A percentile compares a stretch with the other conserved stretches of the same genome.
Evolutionary conservation across 2,113 vertebrate species (phyloP).

Genomic region (Todiramphus saurophagus): DNA sequence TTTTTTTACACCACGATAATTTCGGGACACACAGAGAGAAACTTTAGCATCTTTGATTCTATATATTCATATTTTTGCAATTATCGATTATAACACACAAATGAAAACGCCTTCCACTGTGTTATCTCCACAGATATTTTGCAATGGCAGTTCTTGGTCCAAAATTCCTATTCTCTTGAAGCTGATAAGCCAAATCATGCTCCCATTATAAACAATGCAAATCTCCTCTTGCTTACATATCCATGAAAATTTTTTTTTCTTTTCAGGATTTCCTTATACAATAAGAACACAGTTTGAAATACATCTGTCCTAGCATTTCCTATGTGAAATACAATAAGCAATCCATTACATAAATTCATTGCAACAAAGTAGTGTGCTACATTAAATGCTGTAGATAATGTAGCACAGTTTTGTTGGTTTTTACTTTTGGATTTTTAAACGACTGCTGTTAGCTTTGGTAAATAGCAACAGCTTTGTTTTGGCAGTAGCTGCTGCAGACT

Average conservation of each 20-base stretch:
- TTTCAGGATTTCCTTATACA: neutral
- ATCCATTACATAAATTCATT: neutral
- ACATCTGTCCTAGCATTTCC: neutral
- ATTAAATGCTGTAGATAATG: neutral
- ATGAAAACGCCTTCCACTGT: neutral
- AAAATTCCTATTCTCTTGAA: neutral
- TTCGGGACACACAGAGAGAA: neutral
- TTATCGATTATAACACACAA: neutral
- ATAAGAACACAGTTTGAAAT: neutral
- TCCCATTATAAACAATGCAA: neutral
- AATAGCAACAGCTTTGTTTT: conserved; percentile 60
- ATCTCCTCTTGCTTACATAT: neutral
- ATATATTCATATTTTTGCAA: neutral
- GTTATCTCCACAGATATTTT: neutral
- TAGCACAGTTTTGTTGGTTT: neutral
- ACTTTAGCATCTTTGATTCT: neutral
- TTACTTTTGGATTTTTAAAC: conserved; percentile 32
- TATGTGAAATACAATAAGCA: neutral
- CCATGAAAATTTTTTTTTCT: neutral
- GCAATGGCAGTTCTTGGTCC: neutral
- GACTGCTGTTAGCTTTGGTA: conserved; percentile 22
- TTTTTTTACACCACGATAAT: neutral
- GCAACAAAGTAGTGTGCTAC: neutral
- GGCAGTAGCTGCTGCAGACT: conserved; percentile 69
- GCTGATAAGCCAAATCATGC: neutral